Evolutionary conservation across 1,140 invertebrate species (phyloP).

Genomic region (Zaprionus inermis): DNA sequence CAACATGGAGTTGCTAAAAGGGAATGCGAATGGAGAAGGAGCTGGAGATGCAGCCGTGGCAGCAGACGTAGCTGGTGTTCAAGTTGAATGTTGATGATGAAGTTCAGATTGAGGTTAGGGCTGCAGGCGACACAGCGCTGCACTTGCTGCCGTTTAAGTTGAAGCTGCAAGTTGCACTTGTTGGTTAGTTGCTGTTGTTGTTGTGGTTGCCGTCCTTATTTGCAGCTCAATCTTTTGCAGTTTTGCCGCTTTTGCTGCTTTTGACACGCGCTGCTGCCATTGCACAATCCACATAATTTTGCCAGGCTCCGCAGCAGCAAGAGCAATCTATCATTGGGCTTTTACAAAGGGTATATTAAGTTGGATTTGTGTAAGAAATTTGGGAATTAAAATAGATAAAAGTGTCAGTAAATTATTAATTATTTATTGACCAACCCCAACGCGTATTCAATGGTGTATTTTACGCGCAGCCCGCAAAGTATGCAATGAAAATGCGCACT

Average conservation of each 20-base stretch:
- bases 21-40: not conserved
- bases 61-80: slow-evolving; percentile 13
- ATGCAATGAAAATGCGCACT: not conserved
- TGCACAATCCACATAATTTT: slow-evolving; percentile 27
- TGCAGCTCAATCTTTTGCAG: slow-evolving; percentile 46
- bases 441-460: not conserved
- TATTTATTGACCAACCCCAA: not conserved
- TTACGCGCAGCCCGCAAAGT: no score
- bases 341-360: not conserved
- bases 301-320: slow-evolving; percentile 3
- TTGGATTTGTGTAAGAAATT: not conserved
- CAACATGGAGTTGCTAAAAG: slow-evolving; percentile 43
- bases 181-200: not conserved
- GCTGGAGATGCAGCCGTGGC: not conserved
- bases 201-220: slow-evolving; percentile 2
- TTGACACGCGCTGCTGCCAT: slow-evolving; percentile 57
- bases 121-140: not conserved
- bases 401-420: not conserved
- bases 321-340: not conserved
- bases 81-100: slow-evolving; percentile 3
- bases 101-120: slow-evolving; percentile 1
- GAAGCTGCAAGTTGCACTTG: slow-evolving; percentile 18
- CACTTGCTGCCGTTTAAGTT: slow-evolving; percentile 20
- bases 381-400: not conserved
- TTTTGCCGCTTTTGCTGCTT: slow-evolving; percentile 74